Conservation (phyloP, 2,888 invertebrate species). For the Temnothorax ravouxi region DNA sequence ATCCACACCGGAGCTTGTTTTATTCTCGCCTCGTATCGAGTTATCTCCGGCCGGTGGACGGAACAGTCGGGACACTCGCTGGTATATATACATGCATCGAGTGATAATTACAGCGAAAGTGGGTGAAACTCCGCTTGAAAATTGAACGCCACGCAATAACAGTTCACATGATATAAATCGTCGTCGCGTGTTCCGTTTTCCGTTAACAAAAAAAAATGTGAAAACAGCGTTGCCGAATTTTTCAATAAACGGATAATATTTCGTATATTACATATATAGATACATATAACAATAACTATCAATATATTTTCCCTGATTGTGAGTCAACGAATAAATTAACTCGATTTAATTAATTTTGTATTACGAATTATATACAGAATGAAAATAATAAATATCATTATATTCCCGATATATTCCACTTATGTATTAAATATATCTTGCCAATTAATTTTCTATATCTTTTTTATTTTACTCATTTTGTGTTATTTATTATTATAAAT, state of each 20-base stretch:
- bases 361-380: not conserved
- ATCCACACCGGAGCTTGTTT: constrained; percentile 48
- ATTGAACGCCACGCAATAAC: constrained; percentile 40
- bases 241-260: not conserved
- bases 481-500: not conserved
- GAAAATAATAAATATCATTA: too few species aligned
- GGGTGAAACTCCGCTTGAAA: constrained; percentile 35
- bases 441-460: not conserved
- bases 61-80: constrained; percentile 4
- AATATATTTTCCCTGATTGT: not conserved
- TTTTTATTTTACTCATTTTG: not conserved
- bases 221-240: not conserved
- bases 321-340: not conserved
- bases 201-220: not conserved
- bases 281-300: not conserved
- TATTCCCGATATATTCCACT: not conserved
- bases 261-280: too few species aligned
- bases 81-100: not conserved
- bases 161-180: constrained; percentile 10
- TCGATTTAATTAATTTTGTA: not conserved
- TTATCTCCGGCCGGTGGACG: constrained; percentile 22
- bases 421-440: not conserved
- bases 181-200: not conserved
- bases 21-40: constrained; percentile 51
- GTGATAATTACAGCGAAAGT: constrained; percentile 50